Conservation (phyloP, 2,888 invertebrate genomes). For the Eudemis profundana region DNA sequence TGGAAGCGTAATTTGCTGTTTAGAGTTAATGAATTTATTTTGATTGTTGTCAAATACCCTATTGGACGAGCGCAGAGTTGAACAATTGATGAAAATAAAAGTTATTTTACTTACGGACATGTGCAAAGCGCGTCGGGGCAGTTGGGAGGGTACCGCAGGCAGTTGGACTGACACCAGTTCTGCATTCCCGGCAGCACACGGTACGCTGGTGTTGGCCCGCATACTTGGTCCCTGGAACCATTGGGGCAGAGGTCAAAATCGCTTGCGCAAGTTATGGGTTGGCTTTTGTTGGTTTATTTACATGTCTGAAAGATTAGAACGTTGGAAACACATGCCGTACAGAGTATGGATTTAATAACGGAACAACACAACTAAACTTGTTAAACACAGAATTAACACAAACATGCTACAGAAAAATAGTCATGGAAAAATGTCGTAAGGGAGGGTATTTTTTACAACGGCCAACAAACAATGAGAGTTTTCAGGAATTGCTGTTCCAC, state of each 20-base stretch:
- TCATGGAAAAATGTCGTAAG: too few relatives aligned
- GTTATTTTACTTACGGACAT: slow-evolving; percentile 90
- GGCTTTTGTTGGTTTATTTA: slow-evolving; percentile 3
- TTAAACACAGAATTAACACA: too few relatives aligned
- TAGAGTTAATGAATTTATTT: too few relatives aligned
- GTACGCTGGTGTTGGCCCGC: slow-evolving; percentile 88
- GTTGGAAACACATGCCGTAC: slow-evolving; percentile 1
- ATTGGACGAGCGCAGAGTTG: too few relatives aligned
- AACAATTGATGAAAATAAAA: too few relatives aligned
- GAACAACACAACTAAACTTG: too few relatives aligned
- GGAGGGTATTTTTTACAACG: too few relatives aligned
- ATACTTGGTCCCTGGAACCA: slow-evolving; percentile 90
- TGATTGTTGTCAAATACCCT: too few relatives aligned
- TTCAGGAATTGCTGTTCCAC: too few relatives aligned
- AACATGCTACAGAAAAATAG: too few relatives aligned
- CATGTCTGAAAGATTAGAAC: neutral
- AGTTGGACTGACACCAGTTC: slow-evolving; percentile 94
- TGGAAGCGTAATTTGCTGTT: too few relatives aligned
- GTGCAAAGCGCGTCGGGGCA: slow-evolving; percentile 91
- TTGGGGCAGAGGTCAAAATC: slow-evolving; percentile 7
- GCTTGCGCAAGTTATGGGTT: slow-evolving; percentile 14
- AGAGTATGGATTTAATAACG: neutral
- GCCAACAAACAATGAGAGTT: too few relatives aligned
- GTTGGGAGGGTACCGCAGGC: slow-evolving; percentile 93
- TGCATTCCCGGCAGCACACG: slow-evolving; percentile 90